Percentiles rank a stretch among this genome's conserved stretches.
phyloP scores from a whole-genome alignment of 2,113 vertebrate species.

The Xiphias gladius region DNA sequence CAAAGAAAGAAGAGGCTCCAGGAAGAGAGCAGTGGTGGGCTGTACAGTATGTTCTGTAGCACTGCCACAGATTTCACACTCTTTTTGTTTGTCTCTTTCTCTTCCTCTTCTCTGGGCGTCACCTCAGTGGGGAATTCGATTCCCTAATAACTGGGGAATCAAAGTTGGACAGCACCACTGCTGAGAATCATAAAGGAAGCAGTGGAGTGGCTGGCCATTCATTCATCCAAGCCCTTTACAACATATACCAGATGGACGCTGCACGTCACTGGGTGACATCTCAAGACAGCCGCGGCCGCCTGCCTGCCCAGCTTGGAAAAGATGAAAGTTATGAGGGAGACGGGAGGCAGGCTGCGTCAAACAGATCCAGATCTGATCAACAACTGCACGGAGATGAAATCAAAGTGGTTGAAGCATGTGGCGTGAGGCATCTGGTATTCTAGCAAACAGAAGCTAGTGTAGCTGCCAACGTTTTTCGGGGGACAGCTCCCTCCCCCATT shows the following conservation, averaged over 20 bases:
- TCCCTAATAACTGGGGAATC: slow-evolving; percentile 82
- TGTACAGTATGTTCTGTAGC: slow-evolving; percentile 68
- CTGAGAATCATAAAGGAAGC: slow-evolving; percentile 78
- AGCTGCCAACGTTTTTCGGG: slow-evolving; percentile 71
- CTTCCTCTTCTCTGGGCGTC: slow-evolving; percentile 75
- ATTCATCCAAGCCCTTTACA: slow-evolving; percentile 74
- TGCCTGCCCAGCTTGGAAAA: slow-evolving; percentile 61
- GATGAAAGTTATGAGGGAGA: slow-evolving; percentile 80
- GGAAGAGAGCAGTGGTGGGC: slow-evolving; percentile 72
- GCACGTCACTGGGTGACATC: slow-evolving; percentile 78
- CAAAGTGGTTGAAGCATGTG: slow-evolving; percentile 82
- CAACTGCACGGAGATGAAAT: slow-evolving; percentile 82
- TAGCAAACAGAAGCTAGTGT: slow-evolving; percentile 74
- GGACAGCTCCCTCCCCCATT: slow-evolving; percentile 61
- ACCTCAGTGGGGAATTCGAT: slow-evolving; percentile 74
- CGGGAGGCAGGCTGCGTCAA: slow-evolving; percentile 79
- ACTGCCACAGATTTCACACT: slow-evolving; percentile 79
- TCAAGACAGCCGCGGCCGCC: slow-evolving; percentile 76
- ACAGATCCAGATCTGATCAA: slow-evolving; percentile 80
- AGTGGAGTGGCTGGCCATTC: slow-evolving; percentile 75
- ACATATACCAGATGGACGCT: slow-evolving; percentile 81
- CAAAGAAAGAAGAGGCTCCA: slow-evolving; percentile 67
- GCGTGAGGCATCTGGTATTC: slow-evolving; percentile 80
- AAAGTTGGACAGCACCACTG: slow-evolving; percentile 80
- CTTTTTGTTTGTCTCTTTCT: slow-evolving; percentile 76